These are phyloP conservation scores for Cosmia trapezina DNA, from an alignment of 2,888 invertebrate genomes.

Conservation along the genomic window DNA sequence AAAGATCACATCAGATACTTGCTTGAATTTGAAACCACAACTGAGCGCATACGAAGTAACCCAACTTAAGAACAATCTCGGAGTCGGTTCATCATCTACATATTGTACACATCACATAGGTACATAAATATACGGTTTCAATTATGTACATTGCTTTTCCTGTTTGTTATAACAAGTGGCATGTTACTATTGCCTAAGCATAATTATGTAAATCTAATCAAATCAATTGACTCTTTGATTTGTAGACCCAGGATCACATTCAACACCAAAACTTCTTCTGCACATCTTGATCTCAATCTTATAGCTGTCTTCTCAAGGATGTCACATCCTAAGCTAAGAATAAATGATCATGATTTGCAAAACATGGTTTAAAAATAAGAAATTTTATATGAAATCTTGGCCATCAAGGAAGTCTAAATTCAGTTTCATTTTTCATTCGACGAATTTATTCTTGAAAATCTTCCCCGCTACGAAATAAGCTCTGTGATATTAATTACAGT, in stretches of 20 bases:
- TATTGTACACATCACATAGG: background rate
- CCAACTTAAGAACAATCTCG: background rate
- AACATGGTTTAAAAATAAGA: background rate
- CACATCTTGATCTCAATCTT: background rate
- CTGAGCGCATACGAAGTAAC: background rate
- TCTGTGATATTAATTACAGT: slow-evolving; percentile 11
- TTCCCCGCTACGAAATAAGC: background rate
- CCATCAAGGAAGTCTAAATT: background rate
- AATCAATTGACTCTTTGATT: background rate
- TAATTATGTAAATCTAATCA: slow-evolving; percentile 9
- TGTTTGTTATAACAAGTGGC: background rate
- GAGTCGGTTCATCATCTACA: too few relatives aligned
- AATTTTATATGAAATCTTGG: background rate
- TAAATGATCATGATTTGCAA: background rate
- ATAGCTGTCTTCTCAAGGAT: background rate
- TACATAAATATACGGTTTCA: background rate
- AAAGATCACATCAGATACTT: background rate
- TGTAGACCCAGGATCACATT: background rate
- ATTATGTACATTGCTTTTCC: background rate
- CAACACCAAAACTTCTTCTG: background rate
- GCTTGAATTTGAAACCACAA: background rate
- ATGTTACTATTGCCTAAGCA: background rate
- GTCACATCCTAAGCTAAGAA: background rate
- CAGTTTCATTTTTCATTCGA: background rate
- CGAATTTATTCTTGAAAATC: background rate